Evolutionary conservation across 1,140 invertebrate species (phyloP), one percentile per base, ranked within the genome.

Genomic region (Pseudoatta argentina): DNA sequence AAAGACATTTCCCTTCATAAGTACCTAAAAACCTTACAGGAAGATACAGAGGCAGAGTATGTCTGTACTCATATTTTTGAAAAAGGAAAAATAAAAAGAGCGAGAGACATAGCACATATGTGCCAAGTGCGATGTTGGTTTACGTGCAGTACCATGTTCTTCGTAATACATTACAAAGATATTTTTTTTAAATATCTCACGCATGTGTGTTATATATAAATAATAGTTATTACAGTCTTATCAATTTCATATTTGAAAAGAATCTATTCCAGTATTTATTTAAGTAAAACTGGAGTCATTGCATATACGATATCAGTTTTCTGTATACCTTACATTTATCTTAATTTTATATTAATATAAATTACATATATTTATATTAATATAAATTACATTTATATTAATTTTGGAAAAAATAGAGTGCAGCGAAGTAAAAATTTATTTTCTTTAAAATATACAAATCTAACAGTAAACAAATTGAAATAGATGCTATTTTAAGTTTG

Each of bases 1-100:
- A 75, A 59, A 59, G 30, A 75, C 55, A 75, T 59, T 75, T 75
- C 30, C 66, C n/a, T 75, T 75, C 71, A 73, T 73, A 75, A 59
- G 72, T 59, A 10, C 55, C 72, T 75, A 59, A 75, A 75, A 39
- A 75, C 2, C 72, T 75, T 59, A 30, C 53, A 39, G 12, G n/a
- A 59, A 75, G 72, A 53, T 59, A 75, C 30, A 59, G 72, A 57
- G 27, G 27, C 18, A 16, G 51, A 55, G 55, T 12, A 39, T 24
- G 30, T 73, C 18, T n/a, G 48, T 30, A 55, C 69, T 73, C 55
- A 75, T n/a, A 75, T 59, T 59, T 75, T 18, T 8, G 21, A 73
- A 73, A 73, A 21, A 1, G 12, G n/a, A 59, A 57, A 59, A 39
- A 59, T 24, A 18, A 59, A 57, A n/a, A 57, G 30, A 34, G 6